Base-by-base conservation (phyloP, 1,140 invertebrate genomes). In the Pseudomyrmex dendroicus region DNA sequence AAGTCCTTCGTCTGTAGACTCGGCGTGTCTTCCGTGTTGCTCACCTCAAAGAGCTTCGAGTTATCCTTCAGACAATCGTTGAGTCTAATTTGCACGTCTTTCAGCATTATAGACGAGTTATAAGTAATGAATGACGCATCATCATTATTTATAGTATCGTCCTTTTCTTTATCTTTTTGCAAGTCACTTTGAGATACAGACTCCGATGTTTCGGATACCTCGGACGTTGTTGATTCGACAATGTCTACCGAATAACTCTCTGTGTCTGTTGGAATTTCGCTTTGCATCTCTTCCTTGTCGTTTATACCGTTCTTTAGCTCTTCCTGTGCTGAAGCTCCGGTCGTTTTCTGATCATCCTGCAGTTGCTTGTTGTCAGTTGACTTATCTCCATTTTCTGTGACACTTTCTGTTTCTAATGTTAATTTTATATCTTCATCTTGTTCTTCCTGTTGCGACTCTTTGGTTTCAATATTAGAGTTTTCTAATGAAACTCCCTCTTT, bases 41-140 rank as follows among this genome's bases (percentile, higher is more conserved):
- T 73, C 64, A 20, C 68, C 0, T 90, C 89, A 68, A 83, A 78
- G 13, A 89, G 59, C 56, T 93, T 91, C 0, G 86, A 89, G 67
- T 91, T 90, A 7, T 93, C 92, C 46, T 92, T 92, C 17, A 93
- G 73, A 54, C 92, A 93, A 84, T 93, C 92, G 57, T 92, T 92
- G 15, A 93, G 72, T 72, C 91, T 92, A 20, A 93, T 91, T 66
- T 93, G 86, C 7, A 92, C 90, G 66, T 92, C 91, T 82, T 92
- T 93, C 20, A 93, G 62, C 88, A 88, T 91, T 85, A 91, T 92
- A 20, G 85, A 77, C 2, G 91, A 83, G 59, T 93, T 89, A 61
- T 92, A 92, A 17, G 90, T 91, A 44, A 93, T 50, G 44, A 85
- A 89, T 5, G 89, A 87, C 0, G 57, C 50, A 13, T 93, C 89